Base-by-base conservation (phyloP, 2,888 invertebrate species). In the Stenichneumon culpator region DNA sequence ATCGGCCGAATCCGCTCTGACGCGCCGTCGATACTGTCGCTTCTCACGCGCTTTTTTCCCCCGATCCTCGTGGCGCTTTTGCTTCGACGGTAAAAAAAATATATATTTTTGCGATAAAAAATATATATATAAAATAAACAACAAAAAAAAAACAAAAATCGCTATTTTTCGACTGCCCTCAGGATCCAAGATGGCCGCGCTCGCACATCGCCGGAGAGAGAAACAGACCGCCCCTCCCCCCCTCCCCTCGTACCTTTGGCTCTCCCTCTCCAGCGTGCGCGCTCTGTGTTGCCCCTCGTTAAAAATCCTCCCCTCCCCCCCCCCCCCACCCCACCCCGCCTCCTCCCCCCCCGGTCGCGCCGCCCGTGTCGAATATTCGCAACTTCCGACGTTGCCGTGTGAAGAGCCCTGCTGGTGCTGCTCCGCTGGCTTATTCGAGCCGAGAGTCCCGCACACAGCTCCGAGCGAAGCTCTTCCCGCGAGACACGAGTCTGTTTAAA, bases 111-210 rank as follows among this genome's bases (percentile, higher is more conserved):
- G 39, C 39, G 3, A 44, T 1, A 16, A 44, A 44, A 63, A 75
- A 44, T 16, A 16, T 16, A 44, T n/a, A n/a, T n/a, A 36, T 28
- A 52, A 65, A 39, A 39, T 11, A 3, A 39, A 9, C 0, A 9
- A 5, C 1, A 39, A 39, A 16, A 36, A 70, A 25, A 9, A 28
- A 68, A 88, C 90, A 89, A 90, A 89, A 91, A 90, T 91, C 83
- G 87, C 88, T 90, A 90, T 91, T 92, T 92, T 92, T 92, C 89
- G 90, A 92, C 90, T 91, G 91, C 90, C 88, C 89, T 90, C 90
- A 91, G 92, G 91, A 93, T 92, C 89, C 93, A 94, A 94, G 92
- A 94, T 93, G 93, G 93, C 93, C 87, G 90, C 39, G 74, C 86
- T 69, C 82, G 90, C 88, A 85, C 87, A 88, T 90, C 89, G 90